Evolutionary conservation across 2,113 vertebrate species (phyloP), one percentile per base, ranked within the genome.

Genomic region (Clarias batrachus): DNA sequence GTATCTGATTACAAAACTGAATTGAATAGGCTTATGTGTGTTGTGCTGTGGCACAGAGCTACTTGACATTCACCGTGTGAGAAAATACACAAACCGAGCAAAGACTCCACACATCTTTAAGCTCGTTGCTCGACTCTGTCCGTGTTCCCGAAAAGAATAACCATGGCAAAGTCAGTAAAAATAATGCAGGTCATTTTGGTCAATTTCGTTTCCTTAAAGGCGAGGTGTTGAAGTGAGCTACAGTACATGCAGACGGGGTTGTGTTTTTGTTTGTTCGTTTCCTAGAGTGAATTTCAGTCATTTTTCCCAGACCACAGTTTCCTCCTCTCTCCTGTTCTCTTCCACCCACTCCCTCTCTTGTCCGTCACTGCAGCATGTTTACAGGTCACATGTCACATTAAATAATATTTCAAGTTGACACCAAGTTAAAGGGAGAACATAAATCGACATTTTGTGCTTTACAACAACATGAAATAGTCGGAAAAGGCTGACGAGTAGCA

Each of bases 401-500:
- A 87, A 60, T 52, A 14, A 14, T 48, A 41, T n/a, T 77, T 30
- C 8, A 79, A 59, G n/a, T 19, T 6, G 7, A 79, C 54, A 79
- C n/a, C 16, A 59, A 79, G 27, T 21, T 27, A 9, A 83, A 2
- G 54, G 41, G 25, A 85, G 17, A 57, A 27, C 48, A 81, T 84
- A 37, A 25, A 30, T 16, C 66, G 30, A 30, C 82, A 77, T 12
- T 74, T 27, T 30, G 41, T 78, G 73, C 59, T 33, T 85, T 78
- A 30, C 59, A 76, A 41, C 83, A n/a, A 41, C 73, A n/a, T 2
- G 7, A 73, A 88, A 88, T 82, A 74, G 56, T 54, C 66, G 48
- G 25, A 82, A 14, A 88, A 65, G 16, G 30, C 17, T 83, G 71
- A 82, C 73, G 21, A 54, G 41, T 65, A 62, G 83, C 21, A 21